These are phyloP conservation scores for Caretta caretta DNA, from an alignment of 2,113 vertebrate species.

Conservation along the genomic window DNA sequence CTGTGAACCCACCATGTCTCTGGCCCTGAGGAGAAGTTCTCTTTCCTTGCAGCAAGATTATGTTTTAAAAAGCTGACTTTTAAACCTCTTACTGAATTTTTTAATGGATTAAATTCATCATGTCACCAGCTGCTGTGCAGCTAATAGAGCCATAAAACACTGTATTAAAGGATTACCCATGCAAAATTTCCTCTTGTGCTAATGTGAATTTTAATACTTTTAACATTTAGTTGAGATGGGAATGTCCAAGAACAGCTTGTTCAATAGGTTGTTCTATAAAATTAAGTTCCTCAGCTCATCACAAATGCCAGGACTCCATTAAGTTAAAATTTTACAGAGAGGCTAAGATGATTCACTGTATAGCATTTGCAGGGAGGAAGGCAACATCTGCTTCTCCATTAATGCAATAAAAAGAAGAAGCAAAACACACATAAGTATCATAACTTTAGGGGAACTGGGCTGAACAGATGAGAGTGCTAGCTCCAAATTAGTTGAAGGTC, in stretches of 20 bases:
- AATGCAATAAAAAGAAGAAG: slow-evolving; percentile 63
- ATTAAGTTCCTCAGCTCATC: slow-evolving; percentile 88
- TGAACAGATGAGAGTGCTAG: neutral
- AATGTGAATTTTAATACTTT: slow-evolving; percentile 93
- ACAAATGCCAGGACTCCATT: slow-evolving; percentile 91
- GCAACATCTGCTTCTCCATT: slow-evolving; percentile 82
- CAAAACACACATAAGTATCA: slow-evolving; percentile 21
- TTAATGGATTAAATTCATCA: slow-evolving; percentile 92
- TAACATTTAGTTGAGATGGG: slow-evolving; percentile 91
- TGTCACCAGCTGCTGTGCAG: slow-evolving; percentile 90
- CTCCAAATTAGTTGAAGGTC: slow-evolving; percentile 20
- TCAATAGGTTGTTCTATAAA: slow-evolving; percentile 91
- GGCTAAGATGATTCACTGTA: slow-evolving; percentile 85
- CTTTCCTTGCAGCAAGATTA: slow-evolving; percentile 86
- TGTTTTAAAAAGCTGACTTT: slow-evolving; percentile 91
- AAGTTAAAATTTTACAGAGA: slow-evolving; percentile 87
- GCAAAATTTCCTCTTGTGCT: slow-evolving; percentile 89
- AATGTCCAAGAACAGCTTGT: slow-evolving; percentile 91
- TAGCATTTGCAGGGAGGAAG: slow-evolving; percentile 73
- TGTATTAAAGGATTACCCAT: slow-evolving; percentile 92
- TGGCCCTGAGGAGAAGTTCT: slow-evolving; percentile 82
- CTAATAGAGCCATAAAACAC: slow-evolving; percentile 91
- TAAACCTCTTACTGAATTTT: slow-evolving; percentile 90
- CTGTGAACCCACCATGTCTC: slow-evolving; percentile 77
- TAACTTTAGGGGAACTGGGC: slow-evolving; percentile 32